These are phyloP conservation scores for Caenorhabditis sinica DNA, from an alignment of 2,888 invertebrate genomes.

Conservation along the genomic window DNA sequence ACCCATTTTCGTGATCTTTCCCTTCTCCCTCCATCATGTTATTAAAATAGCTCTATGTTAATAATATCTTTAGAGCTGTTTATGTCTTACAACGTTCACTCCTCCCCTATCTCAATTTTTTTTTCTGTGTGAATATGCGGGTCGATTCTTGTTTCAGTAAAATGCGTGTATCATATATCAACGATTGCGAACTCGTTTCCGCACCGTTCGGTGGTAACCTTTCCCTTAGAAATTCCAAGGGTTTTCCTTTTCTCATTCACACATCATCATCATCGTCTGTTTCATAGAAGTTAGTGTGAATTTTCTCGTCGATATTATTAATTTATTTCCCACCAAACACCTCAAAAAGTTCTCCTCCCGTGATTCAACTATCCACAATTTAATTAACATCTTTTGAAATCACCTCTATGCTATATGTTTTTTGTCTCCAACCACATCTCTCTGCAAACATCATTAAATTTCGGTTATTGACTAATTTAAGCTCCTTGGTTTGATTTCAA, in stretches of 20 bases:
- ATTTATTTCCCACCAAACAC: conserved; percentile 38
- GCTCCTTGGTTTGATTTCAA: conserved; percentile 3
- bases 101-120: conserved; percentile 23
- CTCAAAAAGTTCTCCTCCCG: conserved; percentile 53
- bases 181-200: conserved; percentile 12
- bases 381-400: conserved; percentile 5
- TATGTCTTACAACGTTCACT: conserved; percentile 1
- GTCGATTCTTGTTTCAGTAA: conserved; percentile 54
- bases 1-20: conserved; percentile 29
- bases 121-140: conserved; percentile 65
- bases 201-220: conserved; percentile 12
- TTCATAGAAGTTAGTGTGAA: conserved; percentile 20
- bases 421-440: conserved; percentile 12
- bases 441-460: conserved; percentile 31
- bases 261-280: conserved; percentile 35
- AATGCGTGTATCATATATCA: conserved; percentile 63
- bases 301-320: conserved; percentile 1
- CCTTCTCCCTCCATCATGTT: conserved; percentile 13
- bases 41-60: neutral
- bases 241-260: neutral
- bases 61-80: neutral
- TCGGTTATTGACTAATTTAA: conserved; percentile 33
- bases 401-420: conserved; percentile 28
- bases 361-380: conserved; percentile 28
- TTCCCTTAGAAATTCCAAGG: neutral